A percentile compares a stretch with the other conserved stretches of the same genome.
Conservation (phyloP, 1,140 invertebrate species). For the Monochamus saltuarius region DNA sequence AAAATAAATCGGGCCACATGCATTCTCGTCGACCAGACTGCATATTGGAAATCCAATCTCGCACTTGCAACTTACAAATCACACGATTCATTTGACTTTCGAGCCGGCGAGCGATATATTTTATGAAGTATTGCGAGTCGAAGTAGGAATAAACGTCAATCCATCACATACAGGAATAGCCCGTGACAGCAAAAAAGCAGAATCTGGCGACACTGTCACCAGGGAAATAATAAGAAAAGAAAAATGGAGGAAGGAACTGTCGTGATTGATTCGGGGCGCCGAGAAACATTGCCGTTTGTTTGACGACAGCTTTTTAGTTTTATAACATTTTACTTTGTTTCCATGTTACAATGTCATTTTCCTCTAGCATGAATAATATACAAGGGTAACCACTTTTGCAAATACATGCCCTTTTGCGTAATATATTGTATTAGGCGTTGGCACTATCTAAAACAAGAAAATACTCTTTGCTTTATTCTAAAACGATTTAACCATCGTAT, state of each 20-base stretch:
- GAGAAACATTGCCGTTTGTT: constrained; percentile 27
- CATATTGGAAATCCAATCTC: too few relatives aligned
- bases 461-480: too few relatives aligned
- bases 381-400: too few relatives aligned
- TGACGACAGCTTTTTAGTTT: constrained; percentile 18
- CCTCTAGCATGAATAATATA: too few relatives aligned
- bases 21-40: too few relatives aligned
- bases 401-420: too few relatives aligned
- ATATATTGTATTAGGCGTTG: too few relatives aligned
- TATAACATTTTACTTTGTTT: constrained; percentile 17
- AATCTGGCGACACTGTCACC: constrained; percentile 41
- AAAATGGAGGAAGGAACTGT: constrained; percentile 39
- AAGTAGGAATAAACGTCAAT: constrained; percentile 36
- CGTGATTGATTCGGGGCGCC: constrained; percentile 42
- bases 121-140: constrained; percentile 29
- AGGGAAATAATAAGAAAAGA: constrained; percentile 44
- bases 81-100: constrained; percentile 22
- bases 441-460: too few relatives aligned
- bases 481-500: too few relatives aligned
- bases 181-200: constrained; percentile 36
- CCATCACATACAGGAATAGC: constrained; percentile 37
- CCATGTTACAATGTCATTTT: constrained; percentile 2
- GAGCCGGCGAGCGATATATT: constrained; percentile 22
- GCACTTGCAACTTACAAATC: constrained; percentile 2
- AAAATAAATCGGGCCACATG: too few relatives aligned